Conservation (phyloP, 2,888 invertebrate genomes). For the Agrenia bidenticulata region DNA sequence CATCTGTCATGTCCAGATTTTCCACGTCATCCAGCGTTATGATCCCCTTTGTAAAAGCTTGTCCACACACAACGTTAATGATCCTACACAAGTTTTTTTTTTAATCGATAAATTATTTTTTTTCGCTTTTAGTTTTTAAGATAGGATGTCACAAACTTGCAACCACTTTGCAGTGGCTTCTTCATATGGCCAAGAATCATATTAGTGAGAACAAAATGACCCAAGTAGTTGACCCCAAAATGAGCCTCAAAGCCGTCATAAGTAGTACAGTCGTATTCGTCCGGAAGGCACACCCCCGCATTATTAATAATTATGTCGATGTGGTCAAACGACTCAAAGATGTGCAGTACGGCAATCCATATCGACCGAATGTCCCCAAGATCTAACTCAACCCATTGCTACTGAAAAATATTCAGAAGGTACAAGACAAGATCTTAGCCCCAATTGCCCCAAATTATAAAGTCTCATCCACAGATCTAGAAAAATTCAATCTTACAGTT, state of each 20-base stretch:
- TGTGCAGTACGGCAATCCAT: neutral
- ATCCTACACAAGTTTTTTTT: constrained; percentile 11
- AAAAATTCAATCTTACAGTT: neutral
- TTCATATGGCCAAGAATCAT: constrained; percentile 2
- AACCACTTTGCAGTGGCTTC: neutral
- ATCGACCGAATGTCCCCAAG: constrained; percentile 6
- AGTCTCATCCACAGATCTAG: neutral
- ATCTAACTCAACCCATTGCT: constrained; percentile 4
- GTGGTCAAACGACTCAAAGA: constrained; percentile 1
- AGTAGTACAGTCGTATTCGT: neutral
- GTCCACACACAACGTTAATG: constrained; percentile 1
- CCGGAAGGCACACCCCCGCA: neutral
- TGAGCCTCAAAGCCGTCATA: constrained; percentile 6
- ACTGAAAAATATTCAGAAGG: no score
- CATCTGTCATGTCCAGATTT: neutral
- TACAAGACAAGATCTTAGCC: neutral
- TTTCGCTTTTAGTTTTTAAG: neutral
- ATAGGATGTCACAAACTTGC: neutral
- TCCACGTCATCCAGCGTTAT: neutral
- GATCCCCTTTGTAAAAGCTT: neutral
- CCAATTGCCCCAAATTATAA: neutral
- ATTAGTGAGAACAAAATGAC: constrained; percentile 15
- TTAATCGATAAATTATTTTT: no score
- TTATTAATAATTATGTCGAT: constrained; percentile 15
- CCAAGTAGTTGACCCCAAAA: constrained; percentile 15